Conservation (phyloP, 2,797 vertebrate genomes). For the Oreortyx pictus region DNA sequence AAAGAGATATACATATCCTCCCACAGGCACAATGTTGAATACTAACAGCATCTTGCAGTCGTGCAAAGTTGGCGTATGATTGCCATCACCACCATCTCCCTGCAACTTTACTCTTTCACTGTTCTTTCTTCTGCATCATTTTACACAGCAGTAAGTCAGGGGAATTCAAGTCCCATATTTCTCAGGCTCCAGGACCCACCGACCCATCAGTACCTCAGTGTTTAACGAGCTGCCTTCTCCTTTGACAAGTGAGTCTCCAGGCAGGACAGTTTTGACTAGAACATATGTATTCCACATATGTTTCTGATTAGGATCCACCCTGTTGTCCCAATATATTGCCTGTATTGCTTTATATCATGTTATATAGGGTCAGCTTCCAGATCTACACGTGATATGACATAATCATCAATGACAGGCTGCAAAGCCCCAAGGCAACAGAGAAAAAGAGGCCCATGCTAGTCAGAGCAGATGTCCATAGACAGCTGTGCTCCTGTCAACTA, state of each 20-base stretch:
- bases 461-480: neutral
- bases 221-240: constrained; percentile 24
- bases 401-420: constrained; percentile 31
- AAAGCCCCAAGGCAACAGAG: constrained; percentile 14
- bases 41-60: neutral
- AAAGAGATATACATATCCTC: neutral
- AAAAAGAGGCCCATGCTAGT: constrained; percentile 2
- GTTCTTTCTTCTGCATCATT: neutral
- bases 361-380: constrained; percentile 37
- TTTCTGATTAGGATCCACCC: constrained; percentile 36
- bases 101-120: neutral
- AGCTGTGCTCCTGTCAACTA: neutral
- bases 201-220: neutral
- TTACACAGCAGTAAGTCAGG: neutral
- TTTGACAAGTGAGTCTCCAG: constrained; percentile 7
- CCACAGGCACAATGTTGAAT: rapidly evolving
- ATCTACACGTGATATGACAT: neutral
- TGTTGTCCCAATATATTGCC: neutral
- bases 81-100: neutral
- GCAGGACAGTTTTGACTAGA: constrained; percentile 35
- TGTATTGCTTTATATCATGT: neutral
- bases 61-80: neutral
- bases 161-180: neutral
- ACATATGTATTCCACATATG: constrained; percentile 10
- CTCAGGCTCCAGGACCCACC: constrained; percentile 18